phyloP scores from a whole-genome alignment of 2,113 vertebrate species.

The Tragelaphus imberbis region DNA sequence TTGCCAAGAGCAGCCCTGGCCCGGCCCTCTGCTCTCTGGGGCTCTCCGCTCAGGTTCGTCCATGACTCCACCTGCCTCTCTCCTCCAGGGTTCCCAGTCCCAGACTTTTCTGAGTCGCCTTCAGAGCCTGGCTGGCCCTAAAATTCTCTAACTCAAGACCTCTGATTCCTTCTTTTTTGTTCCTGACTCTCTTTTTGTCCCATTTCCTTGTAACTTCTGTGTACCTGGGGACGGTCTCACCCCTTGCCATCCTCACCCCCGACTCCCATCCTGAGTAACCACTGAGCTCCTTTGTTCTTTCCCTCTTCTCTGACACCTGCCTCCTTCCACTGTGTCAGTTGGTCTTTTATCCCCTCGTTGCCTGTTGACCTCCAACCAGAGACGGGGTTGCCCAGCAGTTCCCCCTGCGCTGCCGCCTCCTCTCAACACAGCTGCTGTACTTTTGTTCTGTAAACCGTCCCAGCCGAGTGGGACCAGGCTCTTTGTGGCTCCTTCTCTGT shows the following conservation, averaged over 20 bases:
- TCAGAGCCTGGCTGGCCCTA: neutral
- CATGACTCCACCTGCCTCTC: neutral
- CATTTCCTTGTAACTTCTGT: neutral
- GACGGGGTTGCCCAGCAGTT: neutral
- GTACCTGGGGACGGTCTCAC: neutral
- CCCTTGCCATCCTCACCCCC: rapidly evolving
- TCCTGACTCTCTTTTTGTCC: neutral
- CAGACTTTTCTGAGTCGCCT: neutral
- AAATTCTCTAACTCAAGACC: neutral
- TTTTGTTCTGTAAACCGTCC: neutral
- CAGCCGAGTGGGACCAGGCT: neutral
- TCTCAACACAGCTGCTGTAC: neutral
- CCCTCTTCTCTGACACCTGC: neutral
- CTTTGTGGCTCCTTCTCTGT: neutral
- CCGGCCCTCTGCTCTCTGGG: neutral
- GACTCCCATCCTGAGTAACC: neutral
- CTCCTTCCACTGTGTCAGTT: neutral
- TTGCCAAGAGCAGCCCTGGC: neutral
- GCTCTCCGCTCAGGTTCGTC: neutral
- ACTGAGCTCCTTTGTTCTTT: neutral
- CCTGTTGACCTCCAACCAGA: neutral
- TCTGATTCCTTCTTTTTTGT: neutral
- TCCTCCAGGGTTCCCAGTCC: neutral
- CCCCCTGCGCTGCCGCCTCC: neutral
- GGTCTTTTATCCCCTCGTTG: neutral